Conservation (phyloP, 2,797 vertebrate species). For the Lacerta agilis region DNA sequence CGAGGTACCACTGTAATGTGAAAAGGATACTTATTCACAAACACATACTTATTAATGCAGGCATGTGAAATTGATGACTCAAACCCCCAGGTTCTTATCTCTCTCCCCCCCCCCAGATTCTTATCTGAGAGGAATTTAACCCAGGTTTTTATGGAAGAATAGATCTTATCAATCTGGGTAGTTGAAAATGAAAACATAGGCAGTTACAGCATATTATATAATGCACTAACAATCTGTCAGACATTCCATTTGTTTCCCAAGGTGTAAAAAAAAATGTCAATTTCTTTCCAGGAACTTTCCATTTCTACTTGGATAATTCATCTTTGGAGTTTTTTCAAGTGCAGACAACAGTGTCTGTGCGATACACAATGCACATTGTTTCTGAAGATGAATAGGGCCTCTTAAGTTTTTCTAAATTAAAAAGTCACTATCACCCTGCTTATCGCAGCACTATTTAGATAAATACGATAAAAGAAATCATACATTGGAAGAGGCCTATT, state of each 20-base stretch:
- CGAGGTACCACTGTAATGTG: too few species aligned
- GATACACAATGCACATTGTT: slow-evolving; percentile 36
- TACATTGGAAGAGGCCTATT: slow-evolving; percentile 53
- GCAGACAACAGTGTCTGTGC: slow-evolving; percentile 23
- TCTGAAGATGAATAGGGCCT: slow-evolving; percentile 63
- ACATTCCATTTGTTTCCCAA: slow-evolving; percentile 27
- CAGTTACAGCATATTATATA: background rate
- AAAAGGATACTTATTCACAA: too few species aligned
- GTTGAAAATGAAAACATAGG: background rate
- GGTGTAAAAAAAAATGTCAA: slow-evolving; percentile 24
- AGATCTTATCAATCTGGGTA: background rate
- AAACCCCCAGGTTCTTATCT: too few species aligned
- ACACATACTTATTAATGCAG: too few species aligned
- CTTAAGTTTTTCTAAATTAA: slow-evolving; percentile 69
- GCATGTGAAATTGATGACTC: too few species aligned
- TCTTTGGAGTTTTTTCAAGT: slow-evolving; percentile 38
- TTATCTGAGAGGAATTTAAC: background rate
- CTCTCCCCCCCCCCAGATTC: too few species aligned
- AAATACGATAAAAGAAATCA: slow-evolving; percentile 55
- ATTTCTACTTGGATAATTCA: slow-evolving; percentile 25
- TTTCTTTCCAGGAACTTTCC: slow-evolving; percentile 15
- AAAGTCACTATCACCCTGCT: slow-evolving; percentile 65
- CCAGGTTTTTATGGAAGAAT: background rate
- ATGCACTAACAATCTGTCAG: background rate
- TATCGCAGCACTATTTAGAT: slow-evolving; percentile 58